Conservation (phyloP, 2,888 invertebrate genomes). For the Lasioglossum oenotherae region DNA sequence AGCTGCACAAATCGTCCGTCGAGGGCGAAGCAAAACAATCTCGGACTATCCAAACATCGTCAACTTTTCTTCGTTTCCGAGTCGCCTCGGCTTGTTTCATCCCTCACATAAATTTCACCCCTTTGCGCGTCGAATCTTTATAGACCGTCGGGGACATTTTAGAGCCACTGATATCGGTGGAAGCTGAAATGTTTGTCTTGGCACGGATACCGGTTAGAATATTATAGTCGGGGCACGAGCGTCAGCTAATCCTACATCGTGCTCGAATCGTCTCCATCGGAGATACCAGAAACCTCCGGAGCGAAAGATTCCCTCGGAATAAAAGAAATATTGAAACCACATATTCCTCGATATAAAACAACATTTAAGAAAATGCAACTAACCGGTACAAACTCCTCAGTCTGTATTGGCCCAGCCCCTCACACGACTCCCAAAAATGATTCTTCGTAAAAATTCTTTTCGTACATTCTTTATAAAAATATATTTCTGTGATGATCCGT, state of each 20-base stretch:
- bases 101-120: slow-evolving; percentile 13
- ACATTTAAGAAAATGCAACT: background rate
- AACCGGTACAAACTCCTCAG: background rate
- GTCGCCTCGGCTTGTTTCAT: slow-evolving; percentile 5
- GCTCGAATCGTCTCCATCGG: slow-evolving; percentile 4
- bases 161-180: background rate
- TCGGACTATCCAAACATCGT: slow-evolving; percentile 20
- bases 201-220: background rate
- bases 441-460: background rate
- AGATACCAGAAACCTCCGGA: background rate
- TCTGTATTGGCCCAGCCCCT: background rate
- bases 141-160: background rate
- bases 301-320: background rate
- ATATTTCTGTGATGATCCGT: background rate
- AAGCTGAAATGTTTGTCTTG: slow-evolving; percentile 7
- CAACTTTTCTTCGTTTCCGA: slow-evolving; percentile 14
- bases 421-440: background rate
- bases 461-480: background rate
- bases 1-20: slow-evolving; percentile 14
- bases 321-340: background rate
- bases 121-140: background rate
- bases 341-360: background rate
- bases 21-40: slow-evolving; percentile 2
- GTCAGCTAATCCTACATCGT: background rate
- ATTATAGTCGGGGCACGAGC: background rate